Evolutionary conservation across 2,888 invertebrate genomes (phyloP), one percentile per base, ranked within the genome.

Genomic region (Melitaea athalia): DNA sequence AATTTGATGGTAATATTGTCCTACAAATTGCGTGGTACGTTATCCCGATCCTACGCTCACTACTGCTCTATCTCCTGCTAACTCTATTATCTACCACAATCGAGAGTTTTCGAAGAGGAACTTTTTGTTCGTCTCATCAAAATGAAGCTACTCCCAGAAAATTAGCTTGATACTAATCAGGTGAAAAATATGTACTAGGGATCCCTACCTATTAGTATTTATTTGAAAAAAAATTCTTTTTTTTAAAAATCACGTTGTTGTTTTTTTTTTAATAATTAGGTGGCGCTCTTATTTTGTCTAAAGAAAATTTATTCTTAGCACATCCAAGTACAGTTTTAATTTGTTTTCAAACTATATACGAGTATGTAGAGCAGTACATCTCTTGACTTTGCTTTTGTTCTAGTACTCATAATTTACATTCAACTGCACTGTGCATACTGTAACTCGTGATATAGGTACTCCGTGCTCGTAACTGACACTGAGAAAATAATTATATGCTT

Each of bases 351-450:
- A 42, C 15, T 15, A 15, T 38, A 11, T 42, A 38, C 8, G 38
- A 38, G 38, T 38, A 42, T 15, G n/a, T 38, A 57, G 14, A n/a
- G 38, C 24, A 24, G 10, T 11, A 31, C 15, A n/a, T n/a, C 57
- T 11, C 38, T 57, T 57, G 57, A 57, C n/a, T 57, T 15, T 42
- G 42, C 57, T 57, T 42, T 38, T 42, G 42, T 57, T 38, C n/a
- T 57, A 42, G n/a, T 15, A 57, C 42, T 57, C 42, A 60, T 60
- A 49, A 45, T 57, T 42, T 11, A 33, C 14, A 49, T 42, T 33
- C 62, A 62, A 38, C 15, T 62, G 52, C n/a, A 50, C 38, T 49
- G 45, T 60, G 49, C 50, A 15, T 38, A 52, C 62, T n/a, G 31
- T 15, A 15, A 52, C 33, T 11, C 14, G 14, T 38, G 38, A 8